phyloP scores from a whole-genome alignment of 2,888 invertebrate species.

The Mythimna pallens region DNA sequence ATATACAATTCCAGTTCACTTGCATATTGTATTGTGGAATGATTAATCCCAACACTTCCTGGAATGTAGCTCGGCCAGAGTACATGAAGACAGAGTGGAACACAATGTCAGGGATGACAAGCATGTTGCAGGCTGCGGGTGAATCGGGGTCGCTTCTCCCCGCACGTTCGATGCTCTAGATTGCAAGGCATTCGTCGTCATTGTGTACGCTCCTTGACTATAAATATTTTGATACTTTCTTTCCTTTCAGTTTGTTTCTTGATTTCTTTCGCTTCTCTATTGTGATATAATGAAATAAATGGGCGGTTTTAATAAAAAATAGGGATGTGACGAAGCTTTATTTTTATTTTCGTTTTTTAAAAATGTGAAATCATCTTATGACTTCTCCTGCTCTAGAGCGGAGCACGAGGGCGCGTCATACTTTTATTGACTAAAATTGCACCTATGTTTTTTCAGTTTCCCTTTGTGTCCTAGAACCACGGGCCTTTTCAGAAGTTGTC shows the following conservation, averaged over 20 bases:
- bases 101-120: constrained; percentile 70
- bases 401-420: too few species aligned
- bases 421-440: too few species aligned
- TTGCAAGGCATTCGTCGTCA: constrained; percentile 65
- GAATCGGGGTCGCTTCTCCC: constrained; percentile 69
- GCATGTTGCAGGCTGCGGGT: constrained; percentile 67
- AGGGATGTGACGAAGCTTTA: too few species aligned
- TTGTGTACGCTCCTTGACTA: constrained; percentile 55
- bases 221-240: constrained; percentile 57
- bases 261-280: constrained; percentile 23
- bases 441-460: too few species aligned
- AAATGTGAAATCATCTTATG: too few species aligned
- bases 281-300: background rate
- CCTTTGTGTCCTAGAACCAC: too few species aligned
- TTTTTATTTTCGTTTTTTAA: background rate
- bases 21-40: constrained; percentile 51
- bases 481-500: too few species aligned
- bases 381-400: too few species aligned
- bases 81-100: constrained; percentile 59
- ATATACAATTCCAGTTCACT: constrained; percentile 27
- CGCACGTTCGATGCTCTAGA: constrained; percentile 70
- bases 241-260: constrained; percentile 19
- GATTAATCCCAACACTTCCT: constrained; percentile 55
- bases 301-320: background rate
- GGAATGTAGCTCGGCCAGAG: constrained; percentile 54